A percentile compares a stretch with the other conserved stretches of the same genome.
Conservation (phyloP, 2,888 invertebrate genomes). For the Abrostola triplasia region DNA sequence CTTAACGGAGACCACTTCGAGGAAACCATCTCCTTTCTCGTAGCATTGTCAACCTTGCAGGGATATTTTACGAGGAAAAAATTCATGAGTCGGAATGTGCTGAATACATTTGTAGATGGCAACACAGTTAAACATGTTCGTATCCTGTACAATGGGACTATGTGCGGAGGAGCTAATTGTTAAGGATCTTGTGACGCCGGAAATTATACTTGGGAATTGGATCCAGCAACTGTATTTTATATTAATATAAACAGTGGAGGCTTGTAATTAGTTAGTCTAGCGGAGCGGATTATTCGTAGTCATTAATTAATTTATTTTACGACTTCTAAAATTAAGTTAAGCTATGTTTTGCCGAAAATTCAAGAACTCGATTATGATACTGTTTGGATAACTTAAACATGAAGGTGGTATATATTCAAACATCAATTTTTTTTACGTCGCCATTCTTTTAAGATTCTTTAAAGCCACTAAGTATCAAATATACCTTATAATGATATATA, state of each 20-base stretch:
- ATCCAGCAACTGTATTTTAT: not conserved
- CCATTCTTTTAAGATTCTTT: no score
- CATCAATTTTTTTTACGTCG: no score
- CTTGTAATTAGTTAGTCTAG: not conserved
- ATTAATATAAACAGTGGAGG: not conserved
- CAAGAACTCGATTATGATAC: no score
- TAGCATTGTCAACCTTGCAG: conserved; percentile 71
- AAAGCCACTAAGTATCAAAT: no score
- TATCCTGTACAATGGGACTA: conserved; percentile 44
- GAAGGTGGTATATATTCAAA: no score
- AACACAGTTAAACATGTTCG: conserved; percentile 49
- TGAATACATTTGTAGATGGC: conserved; percentile 61
- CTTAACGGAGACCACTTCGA: conserved; percentile 63
- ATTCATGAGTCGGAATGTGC: conserved; percentile 69
- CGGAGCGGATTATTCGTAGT: not conserved
- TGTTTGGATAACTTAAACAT: no score
- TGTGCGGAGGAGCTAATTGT: not conserved
- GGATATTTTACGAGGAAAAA: conserved; percentile 69
- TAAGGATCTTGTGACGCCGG: not conserved
- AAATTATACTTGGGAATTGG: conserved; percentile 3
- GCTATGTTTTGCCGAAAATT: no score
- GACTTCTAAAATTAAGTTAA: no score
- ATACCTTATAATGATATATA: not conserved
- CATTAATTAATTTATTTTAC: no score
- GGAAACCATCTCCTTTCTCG: conserved; percentile 69